Conservation (phyloP, 2,113 vertebrate genomes). For the Cheilinus undulatus region DNA sequence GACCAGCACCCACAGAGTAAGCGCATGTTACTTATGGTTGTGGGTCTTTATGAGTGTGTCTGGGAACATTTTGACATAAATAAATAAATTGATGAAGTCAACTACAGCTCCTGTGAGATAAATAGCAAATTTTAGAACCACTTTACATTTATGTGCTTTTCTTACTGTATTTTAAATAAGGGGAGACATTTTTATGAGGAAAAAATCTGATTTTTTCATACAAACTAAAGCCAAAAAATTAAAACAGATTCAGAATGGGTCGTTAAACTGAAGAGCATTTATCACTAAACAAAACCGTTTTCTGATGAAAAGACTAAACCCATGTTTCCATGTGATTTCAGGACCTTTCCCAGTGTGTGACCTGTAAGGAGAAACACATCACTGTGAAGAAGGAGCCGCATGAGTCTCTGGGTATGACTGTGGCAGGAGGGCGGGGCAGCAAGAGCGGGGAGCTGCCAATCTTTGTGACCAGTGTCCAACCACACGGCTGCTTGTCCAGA, state of each 20-base stretch:
- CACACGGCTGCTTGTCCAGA: slow-evolving; percentile 94
- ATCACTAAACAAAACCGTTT: not conserved
- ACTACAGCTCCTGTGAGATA: too few species aligned
- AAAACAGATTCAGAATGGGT: too few species aligned
- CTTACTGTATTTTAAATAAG: too few species aligned
- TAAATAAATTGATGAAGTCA: too few species aligned
- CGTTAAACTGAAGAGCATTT: too few species aligned
- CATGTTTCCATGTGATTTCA: slow-evolving; percentile 57
- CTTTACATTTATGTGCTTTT: too few species aligned
- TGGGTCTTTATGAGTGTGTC: not conserved
- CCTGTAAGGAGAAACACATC: slow-evolving; percentile 97
- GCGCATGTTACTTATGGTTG: slow-evolving; percentile 20
- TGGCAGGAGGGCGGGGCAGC: slow-evolving; percentile 95
- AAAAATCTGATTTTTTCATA: too few species aligned
- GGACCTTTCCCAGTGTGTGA: slow-evolving; percentile 96
- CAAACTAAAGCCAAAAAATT: too few species aligned
- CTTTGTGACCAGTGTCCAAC: slow-evolving; percentile 97
- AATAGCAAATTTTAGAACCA: too few species aligned
- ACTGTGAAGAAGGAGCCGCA: slow-evolving; percentile 96
- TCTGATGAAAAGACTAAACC: not conserved
- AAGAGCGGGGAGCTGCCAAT: slow-evolving; percentile 98
- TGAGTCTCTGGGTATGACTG: slow-evolving; percentile 98
- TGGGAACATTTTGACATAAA: too few species aligned
- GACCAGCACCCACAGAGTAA: slow-evolving; percentile 83
- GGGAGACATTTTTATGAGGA: too few species aligned